Evolutionary conservation across 2,888 invertebrate species (phyloP).

Genomic region (Acanthoscelides obtectus): DNA sequence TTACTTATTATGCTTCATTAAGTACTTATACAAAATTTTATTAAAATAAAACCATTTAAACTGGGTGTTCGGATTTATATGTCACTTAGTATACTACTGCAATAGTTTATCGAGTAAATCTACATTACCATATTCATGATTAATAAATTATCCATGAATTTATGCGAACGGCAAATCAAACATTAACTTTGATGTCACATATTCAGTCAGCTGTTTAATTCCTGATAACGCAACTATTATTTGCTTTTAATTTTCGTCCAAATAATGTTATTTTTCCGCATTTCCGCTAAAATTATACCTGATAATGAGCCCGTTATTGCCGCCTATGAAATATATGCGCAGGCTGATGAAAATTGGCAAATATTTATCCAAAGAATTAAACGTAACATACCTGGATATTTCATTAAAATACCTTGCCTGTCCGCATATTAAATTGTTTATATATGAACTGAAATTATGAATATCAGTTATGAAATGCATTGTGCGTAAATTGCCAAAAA

Average conservation of each 20-base stretch:
- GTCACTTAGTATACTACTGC: too few species aligned
- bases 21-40: too few species aligned
- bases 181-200: not conserved
- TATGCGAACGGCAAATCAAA: not conserved
- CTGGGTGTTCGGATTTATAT: too few species aligned
- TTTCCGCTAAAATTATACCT: not conserved
- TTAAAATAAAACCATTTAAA: too few species aligned
- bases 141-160: not conserved
- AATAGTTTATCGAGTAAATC: too few species aligned
- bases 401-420: not conserved
- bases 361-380: not conserved
- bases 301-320: not conserved
- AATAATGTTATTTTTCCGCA: not conserved
- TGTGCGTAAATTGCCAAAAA: not conserved
- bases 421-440: not conserved
- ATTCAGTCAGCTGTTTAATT: not conserved
- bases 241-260: not conserved
- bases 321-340: not conserved
- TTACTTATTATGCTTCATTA: too few species aligned
- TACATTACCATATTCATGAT: not conserved
- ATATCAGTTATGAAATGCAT: not conserved
- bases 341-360: not conserved
- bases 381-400: not conserved
- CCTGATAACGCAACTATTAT: not conserved
- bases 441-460: not conserved